These are phyloP conservation scores for Pelvicachromis taeniatus DNA, from an alignment of 2,113 vertebrate species.

Conservation along the genomic window DNA sequence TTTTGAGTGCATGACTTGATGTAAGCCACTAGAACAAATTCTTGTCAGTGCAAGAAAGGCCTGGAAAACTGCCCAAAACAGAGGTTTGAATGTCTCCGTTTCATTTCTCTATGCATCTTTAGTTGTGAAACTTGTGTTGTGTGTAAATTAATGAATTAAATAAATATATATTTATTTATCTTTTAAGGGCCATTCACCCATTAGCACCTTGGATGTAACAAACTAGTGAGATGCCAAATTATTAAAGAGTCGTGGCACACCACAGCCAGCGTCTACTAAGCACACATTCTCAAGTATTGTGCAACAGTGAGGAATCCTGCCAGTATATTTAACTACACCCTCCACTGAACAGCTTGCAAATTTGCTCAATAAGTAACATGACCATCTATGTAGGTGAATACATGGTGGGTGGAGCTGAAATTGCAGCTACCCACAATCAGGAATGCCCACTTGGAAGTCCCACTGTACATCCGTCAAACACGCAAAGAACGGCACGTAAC, in stretches of 20 bases:
- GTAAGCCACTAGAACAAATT: background rate
- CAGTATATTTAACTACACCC: background rate
- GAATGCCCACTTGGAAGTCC: slow-evolving; percentile 6
- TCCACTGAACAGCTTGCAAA: background rate
- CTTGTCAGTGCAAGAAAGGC: background rate
- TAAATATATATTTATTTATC: background rate
- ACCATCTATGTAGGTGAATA: background rate
- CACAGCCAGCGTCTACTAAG: background rate
- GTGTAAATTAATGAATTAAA: background rate
- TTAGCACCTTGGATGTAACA: background rate
- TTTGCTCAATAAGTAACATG: background rate
- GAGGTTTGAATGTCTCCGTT: background rate
- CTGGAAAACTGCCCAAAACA: background rate
- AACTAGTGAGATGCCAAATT: background rate
- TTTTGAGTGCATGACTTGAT: background rate
- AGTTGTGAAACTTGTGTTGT: background rate
- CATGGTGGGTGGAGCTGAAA: background rate
- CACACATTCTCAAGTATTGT: background rate
- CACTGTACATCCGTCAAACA: slow-evolving; percentile 1
- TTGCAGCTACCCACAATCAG: background rate
- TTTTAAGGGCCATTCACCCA: background rate
- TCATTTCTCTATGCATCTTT: background rate
- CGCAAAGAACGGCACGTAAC: background rate
- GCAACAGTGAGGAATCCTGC: background rate
- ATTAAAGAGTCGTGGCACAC: background rate